A percentile compares a stretch with the other conserved stretches of the same genome.
phyloP scores from a whole-genome alignment of 2,113 vertebrate species.

The Gopherus evgoodei region DNA sequence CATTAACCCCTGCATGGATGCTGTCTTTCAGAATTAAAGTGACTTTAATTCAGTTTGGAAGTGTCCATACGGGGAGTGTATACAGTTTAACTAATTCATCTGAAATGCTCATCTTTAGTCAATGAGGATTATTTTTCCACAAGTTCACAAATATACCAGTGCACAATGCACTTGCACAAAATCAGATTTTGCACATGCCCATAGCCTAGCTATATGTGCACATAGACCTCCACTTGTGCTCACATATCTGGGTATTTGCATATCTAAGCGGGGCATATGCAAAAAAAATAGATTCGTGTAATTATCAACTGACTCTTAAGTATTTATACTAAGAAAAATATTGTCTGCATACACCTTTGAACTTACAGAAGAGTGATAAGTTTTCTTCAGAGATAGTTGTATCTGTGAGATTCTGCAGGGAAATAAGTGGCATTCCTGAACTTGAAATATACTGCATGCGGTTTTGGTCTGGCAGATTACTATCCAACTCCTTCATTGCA shows the following conservation, averaged over 20 bases:
- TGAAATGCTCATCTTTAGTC: background rate
- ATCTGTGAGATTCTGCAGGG: conserved; percentile 35
- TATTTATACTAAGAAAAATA: background rate
- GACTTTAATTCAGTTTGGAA: background rate
- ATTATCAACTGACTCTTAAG: background rate
- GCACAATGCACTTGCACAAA: background rate
- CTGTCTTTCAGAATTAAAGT: background rate
- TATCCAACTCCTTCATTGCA: background rate
- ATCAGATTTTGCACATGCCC: background rate
- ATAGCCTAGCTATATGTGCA: background rate
- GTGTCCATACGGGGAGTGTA: background rate
- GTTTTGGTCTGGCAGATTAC: conserved; percentile 12
- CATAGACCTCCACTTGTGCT: background rate
- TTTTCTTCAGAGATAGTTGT: conserved; percentile 31
- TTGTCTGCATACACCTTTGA: background rate
- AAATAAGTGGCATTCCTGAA: conserved; percentile 34
- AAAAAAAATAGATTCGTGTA: background rate
- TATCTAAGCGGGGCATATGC: background rate
- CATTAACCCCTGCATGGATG: background rate
- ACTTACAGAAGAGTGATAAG: background rate
- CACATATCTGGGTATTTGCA: background rate
- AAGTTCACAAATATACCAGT: background rate
- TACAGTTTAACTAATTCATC: background rate
- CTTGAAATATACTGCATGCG: conserved; percentile 11
- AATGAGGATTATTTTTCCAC: background rate